phyloP scores from a whole-genome alignment of 2,888 invertebrate species.

The Dascillus cervinus region DNA sequence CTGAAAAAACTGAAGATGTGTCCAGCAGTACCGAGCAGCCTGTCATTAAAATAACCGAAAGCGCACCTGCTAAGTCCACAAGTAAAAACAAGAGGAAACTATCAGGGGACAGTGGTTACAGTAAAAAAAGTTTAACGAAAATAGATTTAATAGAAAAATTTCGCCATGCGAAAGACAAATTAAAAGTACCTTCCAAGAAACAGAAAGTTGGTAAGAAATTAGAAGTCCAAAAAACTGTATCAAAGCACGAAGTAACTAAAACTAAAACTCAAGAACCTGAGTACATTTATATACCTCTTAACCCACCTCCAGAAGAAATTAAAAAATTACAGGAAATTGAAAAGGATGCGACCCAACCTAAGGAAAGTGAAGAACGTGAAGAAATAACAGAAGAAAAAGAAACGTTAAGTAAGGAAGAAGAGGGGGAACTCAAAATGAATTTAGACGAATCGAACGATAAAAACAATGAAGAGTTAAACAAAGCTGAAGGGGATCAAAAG shows the following conservation, averaged over 20 bases:
- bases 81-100: slow-evolving; percentile 24
- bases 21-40: not conserved
- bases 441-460: too few species aligned
- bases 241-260: not conserved
- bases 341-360: not conserved
- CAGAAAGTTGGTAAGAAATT: slow-evolving; percentile 11
- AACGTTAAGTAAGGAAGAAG: too few species aligned
- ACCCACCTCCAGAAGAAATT: slow-evolving; percentile 1
- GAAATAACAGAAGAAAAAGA: too few species aligned
- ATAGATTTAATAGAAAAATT: slow-evolving; percentile 28
- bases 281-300: slow-evolving; percentile 1
- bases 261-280: not conserved
- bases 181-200: slow-evolving; percentile 32
- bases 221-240: not conserved
- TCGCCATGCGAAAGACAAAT: slow-evolving; percentile 32
- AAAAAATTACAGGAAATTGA: not conserved
- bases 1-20: slow-evolving; percentile 7
- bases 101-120: slow-evolving; percentile 26
- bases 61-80: slow-evolving; percentile 21
- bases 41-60: not conserved
- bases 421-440: too few species aligned
- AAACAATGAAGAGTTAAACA: too few species aligned
- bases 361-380: too few species aligned
- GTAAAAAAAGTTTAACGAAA: slow-evolving; percentile 24
- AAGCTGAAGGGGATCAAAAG: too few species aligned